Percentiles rank a stretch among this genome's conserved stretches.
These are phyloP conservation scores for Epizoanthus scotinus DNA, from an alignment of 92 coral and sea anemone species.

Conservation along the genomic window DNA sequence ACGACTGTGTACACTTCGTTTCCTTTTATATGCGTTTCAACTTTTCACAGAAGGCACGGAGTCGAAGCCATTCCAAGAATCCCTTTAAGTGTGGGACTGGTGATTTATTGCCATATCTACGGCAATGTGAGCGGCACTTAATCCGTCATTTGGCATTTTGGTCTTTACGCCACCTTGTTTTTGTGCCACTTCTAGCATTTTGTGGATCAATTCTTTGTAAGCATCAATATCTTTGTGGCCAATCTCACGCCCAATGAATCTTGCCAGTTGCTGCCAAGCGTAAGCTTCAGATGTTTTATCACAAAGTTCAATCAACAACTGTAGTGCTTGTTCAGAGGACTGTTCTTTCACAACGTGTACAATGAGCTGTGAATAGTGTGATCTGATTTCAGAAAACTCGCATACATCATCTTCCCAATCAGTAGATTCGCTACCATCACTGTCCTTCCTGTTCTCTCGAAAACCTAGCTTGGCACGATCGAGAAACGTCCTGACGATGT, in stretches of 20 bases:
- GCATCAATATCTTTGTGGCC: constrained; percentile 43
- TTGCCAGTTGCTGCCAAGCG: constrained; percentile 67
- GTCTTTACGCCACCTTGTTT: background rate
- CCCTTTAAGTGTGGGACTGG: constrained; percentile 54
- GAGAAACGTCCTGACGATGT: constrained; percentile 55
- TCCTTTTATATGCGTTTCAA: background rate
- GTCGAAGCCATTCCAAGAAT: constrained; percentile 50
- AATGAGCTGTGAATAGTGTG: constrained; percentile 55
- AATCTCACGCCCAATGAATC: constrained; percentile 67
- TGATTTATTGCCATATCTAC: constrained; percentile 58
- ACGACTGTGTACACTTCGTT: background rate
- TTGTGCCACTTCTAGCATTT: constrained; percentile 9
- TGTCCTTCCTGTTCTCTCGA: constrained; percentile 24
- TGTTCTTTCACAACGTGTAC: constrained; percentile 38
- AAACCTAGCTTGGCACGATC: constrained; percentile 44
- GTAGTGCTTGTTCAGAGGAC: too few species aligned
- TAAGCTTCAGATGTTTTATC: constrained; percentile 40
- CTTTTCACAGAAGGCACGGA: constrained; percentile 9
- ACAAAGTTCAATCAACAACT: too few species aligned
- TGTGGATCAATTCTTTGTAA: background rate
- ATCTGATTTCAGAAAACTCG: constrained; percentile 52
- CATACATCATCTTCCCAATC: constrained; percentile 50
- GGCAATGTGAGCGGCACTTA: constrained; percentile 57
- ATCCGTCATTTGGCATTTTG: constrained; percentile 41
- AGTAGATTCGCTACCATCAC: background rate